A percentile compares a stretch with the other conserved stretches of the same genome.
Conservation (phyloP, 2,113 vertebrate species). For the Ovibos moschatus region DNA sequence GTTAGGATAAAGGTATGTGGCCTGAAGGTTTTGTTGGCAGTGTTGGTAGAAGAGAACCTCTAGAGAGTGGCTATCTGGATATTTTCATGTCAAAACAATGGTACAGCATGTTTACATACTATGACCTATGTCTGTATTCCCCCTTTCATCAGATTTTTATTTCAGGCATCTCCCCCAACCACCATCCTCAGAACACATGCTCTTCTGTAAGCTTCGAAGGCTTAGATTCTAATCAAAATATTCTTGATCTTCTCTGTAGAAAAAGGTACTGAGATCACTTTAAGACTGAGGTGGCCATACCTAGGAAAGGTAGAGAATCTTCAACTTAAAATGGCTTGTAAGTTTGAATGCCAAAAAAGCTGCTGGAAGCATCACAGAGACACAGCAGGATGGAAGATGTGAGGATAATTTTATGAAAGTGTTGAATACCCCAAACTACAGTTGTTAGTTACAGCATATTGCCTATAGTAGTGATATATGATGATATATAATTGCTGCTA, state of each 20-base stretch:
- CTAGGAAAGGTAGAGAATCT: background rate
- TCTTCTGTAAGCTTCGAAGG: too few relatives aligned
- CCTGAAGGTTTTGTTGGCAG: background rate
- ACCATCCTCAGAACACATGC: background rate
- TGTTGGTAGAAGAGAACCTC: background rate
- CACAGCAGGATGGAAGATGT: background rate
- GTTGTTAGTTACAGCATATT: constrained; percentile 23
- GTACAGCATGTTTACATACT: fast-evolving
- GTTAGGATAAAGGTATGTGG: background rate
- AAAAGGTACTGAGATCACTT: background rate
- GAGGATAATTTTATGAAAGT: background rate
- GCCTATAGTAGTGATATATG: background rate
- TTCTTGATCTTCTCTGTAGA: background rate
- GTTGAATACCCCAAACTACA: background rate
- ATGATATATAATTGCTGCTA: background rate
- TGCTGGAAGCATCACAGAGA: background rate
- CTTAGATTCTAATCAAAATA: background rate
- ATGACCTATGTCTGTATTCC: fast-evolving
- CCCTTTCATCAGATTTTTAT: background rate
- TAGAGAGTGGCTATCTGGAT: background rate
- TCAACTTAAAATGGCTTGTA: background rate
- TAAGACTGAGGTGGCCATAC: background rate
- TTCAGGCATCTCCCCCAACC: fast-evolving
- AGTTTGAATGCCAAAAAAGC: background rate
- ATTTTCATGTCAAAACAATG: background rate